These are phyloP conservation scores for Brevimyrus niger DNA, from an alignment of 2,113 vertebrate species.

Conservation along the genomic window DNA sequence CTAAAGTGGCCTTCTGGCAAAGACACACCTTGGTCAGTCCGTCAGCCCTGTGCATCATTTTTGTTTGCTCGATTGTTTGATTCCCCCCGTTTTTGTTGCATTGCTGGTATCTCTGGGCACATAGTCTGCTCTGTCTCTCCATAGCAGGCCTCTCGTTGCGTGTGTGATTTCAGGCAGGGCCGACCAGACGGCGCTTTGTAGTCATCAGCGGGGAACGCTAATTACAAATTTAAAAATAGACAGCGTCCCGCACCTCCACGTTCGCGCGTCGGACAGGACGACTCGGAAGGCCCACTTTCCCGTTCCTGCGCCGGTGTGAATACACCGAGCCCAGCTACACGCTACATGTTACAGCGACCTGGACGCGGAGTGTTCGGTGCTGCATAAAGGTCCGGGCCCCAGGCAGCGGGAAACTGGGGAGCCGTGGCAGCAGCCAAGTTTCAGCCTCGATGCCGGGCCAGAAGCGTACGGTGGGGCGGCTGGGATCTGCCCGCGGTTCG, in stretches of 20 bases:
- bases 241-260: constrained; percentile 26
- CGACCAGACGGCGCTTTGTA: constrained; percentile 38
- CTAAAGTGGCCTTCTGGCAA: constrained; percentile 41
- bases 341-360: constrained; percentile 18
- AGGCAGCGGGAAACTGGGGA: constrained; percentile 4
- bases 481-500: constrained; percentile 22
- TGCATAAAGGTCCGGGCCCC: constrained; percentile 1
- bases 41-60: neutral
- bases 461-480: constrained; percentile 23
- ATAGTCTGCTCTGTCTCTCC: constrained; percentile 22
- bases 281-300: constrained; percentile 15
- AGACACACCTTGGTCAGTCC: constrained; percentile 20
- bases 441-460: constrained; percentile 11
- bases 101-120: constrained; percentile 39
- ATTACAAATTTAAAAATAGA: constrained; percentile 43
- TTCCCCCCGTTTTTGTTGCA: constrained; percentile 8
- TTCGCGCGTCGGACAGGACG: constrained; percentile 21
- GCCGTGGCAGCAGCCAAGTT: neutral
- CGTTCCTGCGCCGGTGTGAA: constrained; percentile 28
- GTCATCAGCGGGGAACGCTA: constrained; percentile 40
- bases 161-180: constrained; percentile 38
- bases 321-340: constrained; percentile 23
- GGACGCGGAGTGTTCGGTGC: constrained; percentile 3
- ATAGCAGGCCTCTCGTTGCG: constrained; percentile 35
- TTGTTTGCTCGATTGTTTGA: neutral